These are phyloP conservation scores for Scleropages formosus DNA, from an alignment of 2,797 vertebrate genomes.

Conservation along the genomic window DNA sequence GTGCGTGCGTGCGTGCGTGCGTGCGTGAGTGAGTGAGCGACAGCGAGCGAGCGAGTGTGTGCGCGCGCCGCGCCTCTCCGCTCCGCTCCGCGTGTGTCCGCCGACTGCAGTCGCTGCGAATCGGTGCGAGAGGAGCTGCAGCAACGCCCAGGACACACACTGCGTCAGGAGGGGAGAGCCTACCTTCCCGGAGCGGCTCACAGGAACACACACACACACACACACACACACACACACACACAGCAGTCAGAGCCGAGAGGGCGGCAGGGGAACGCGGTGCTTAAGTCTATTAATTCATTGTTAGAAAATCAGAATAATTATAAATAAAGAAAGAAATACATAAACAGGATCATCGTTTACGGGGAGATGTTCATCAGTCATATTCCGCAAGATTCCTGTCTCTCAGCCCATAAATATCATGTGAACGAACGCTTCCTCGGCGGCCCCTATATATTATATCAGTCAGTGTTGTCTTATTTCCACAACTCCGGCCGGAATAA, in stretches of 20 bases:
- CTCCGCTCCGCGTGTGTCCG: slow-evolving; percentile 34
- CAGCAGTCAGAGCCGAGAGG: not conserved
- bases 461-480: not conserved
- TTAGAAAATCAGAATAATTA: no score
- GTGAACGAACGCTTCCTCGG: no score
- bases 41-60: no score
- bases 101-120: slow-evolving; percentile 36
- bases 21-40: no score
- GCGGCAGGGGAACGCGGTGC: not conserved
- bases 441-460: no score
- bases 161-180: slow-evolving; percentile 59
- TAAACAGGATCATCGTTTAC: no score
- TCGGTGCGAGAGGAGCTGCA: slow-evolving; percentile 46
- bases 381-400: no score
- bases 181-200: slow-evolving; percentile 44
- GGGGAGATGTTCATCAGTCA: no score
- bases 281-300: no score
- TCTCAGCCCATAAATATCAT: no score
- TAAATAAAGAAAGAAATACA: no score
- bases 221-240: not conserved
- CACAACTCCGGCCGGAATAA: not conserved
- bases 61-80: slow-evolving; percentile 11
- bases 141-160: slow-evolving; percentile 44
- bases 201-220: not conserved
- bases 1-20: not conserved